Percentiles rank a stretch among this genome's conserved stretches.
Conservation (phyloP, 1,140 invertebrate species). For the Rhagoletis pomonella region DNA sequence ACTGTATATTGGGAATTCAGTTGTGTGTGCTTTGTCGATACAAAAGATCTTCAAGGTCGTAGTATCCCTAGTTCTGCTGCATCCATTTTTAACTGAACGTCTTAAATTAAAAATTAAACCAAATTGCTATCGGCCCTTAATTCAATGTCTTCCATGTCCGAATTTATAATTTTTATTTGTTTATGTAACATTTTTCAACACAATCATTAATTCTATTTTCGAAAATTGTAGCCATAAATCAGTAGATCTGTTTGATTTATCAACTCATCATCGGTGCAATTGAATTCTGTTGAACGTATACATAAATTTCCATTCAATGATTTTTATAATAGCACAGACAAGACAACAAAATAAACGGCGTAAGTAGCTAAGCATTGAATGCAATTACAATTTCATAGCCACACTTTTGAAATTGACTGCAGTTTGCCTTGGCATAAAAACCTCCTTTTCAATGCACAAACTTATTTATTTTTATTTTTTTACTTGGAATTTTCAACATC, state of each 20-base stretch:
- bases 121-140: too few species aligned
- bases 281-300: background rate
- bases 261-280: background rate
- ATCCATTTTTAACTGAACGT: too few species aligned
- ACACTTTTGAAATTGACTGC: background rate
- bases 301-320: conserved; percentile 27
- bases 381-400: conserved; percentile 38
- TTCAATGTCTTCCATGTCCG: too few species aligned
- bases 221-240: too few species aligned
- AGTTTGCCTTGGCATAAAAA: conserved; percentile 57
- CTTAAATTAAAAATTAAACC: too few species aligned
- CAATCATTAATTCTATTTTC: background rate
- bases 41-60: too few species aligned
- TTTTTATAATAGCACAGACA: background rate
- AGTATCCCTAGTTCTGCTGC: too few species aligned
- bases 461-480: background rate
- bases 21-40: too few species aligned
- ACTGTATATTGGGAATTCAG: too few species aligned
- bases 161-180: too few species aligned
- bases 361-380: background rate
- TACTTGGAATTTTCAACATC: conserved; percentile 16
- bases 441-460: conserved; percentile 33
- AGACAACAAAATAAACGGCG: background rate
- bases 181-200: too few species aligned
- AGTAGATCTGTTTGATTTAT: background rate